phyloP scores from a whole-genome alignment of 2,113 vertebrate species.

The Malurus alboscapulatus region DNA sequence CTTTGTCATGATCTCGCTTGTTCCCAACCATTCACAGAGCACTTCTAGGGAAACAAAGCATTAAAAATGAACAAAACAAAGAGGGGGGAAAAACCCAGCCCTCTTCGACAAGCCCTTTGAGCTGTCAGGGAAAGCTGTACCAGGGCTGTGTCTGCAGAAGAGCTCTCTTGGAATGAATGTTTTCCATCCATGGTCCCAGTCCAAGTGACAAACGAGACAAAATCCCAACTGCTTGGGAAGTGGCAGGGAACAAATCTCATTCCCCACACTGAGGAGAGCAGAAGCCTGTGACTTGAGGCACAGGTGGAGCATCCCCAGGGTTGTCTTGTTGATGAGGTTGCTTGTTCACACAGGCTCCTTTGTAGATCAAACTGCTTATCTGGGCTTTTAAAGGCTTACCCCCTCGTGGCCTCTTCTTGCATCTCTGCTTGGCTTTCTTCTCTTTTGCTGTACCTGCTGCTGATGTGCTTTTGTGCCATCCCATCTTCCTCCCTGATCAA shows the following conservation, averaged over 20 bases:
- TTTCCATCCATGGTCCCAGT: not conserved
- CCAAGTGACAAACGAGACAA: not conserved
- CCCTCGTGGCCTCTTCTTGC: constrained; percentile 57
- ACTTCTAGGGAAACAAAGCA: constrained; percentile 7
- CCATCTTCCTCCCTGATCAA: constrained; percentile 37
- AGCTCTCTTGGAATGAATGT: not conserved
- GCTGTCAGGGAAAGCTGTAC: not conserved
- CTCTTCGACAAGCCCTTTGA: not conserved
- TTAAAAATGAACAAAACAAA: constrained; percentile 24
- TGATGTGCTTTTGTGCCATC: constrained; percentile 20
- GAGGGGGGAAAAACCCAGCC: accelerated
- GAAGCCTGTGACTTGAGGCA: constrained; percentile 1
- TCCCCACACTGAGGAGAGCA: not conserved
- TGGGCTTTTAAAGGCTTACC: constrained; percentile 54
- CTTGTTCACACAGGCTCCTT: constrained; percentile 24
- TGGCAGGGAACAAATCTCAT: not conserved
- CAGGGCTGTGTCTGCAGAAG: not conserved
- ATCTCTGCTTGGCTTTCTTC: constrained; percentile 59
- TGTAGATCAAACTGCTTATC: constrained; percentile 65
- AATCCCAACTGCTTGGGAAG: not conserved
- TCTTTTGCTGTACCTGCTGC: constrained; percentile 13
- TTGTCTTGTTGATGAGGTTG: constrained; percentile 53
- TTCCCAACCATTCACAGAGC: constrained; percentile 14
- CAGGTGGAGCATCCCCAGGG: constrained; percentile 52
- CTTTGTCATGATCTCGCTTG: not conserved